phyloP scores from a whole-genome alignment of 2,113 vertebrate species.

The Cyprinus carpio region DNA sequence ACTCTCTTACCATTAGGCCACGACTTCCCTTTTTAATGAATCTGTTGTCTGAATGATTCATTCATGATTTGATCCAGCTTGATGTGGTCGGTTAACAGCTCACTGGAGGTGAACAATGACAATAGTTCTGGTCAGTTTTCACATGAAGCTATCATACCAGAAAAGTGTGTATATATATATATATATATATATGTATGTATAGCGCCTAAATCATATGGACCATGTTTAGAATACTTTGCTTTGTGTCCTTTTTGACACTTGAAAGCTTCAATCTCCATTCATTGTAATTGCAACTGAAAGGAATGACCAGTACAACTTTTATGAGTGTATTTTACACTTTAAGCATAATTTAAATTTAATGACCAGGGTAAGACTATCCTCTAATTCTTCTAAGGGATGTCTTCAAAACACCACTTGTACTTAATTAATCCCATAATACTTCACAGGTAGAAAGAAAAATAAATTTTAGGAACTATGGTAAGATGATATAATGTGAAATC shows the following conservation, averaged over 20 bases:
- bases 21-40: no score
- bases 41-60: background rate
- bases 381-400: background rate
- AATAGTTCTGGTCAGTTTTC: background rate
- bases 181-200: no score
- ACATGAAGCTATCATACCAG: background rate
- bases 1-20: no score
- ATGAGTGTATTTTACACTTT: background rate
- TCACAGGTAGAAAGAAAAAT: background rate
- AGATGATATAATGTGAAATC: constrained; percentile 1
- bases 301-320: background rate
- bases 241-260: no score
- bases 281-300: no score
- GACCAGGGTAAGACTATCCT: background rate
- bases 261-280: no score
- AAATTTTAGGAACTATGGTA: background rate
- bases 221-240: no score
- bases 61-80: background rate
- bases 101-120: background rate
- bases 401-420: constrained; percentile 5
- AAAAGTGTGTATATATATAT: no score
- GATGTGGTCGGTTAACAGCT: background rate
- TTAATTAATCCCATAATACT: constrained; percentile 8
- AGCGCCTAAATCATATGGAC: no score
- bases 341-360: background rate